Conservation (phyloP, 2,113 vertebrate genomes). For the Tragelaphus imberbis region DNA sequence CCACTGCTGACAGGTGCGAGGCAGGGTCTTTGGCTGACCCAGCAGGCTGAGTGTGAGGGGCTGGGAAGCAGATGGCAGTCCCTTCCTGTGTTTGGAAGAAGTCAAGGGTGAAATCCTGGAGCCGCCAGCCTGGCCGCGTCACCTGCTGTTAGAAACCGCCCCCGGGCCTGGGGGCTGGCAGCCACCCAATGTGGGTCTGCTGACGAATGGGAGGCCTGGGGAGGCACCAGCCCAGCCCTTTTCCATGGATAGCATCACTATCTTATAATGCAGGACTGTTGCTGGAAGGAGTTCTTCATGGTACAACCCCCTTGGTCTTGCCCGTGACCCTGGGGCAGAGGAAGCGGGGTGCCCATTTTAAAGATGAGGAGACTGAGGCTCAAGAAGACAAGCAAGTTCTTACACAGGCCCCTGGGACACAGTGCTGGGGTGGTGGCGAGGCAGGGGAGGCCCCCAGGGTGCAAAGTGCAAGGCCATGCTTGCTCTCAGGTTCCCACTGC, state of each 20-base stretch:
- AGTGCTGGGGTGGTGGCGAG: neutral
- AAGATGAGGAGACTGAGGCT: neutral
- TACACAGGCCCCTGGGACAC: neutral
- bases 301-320: neutral
- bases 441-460: neutral
- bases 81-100: constrained; percentile 40
- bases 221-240: neutral
- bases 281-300: neutral
- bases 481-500: neutral
- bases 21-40: neutral
- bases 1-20: neutral
- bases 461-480: neutral
- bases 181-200: neutral
- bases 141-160: constrained; percentile 38
- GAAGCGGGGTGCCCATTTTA: neutral
- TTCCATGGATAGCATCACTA: neutral
- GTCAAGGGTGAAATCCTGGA: constrained; percentile 35
- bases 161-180: neutral
- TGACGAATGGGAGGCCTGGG: neutral
- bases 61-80: constrained; percentile 51
- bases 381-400: neutral
- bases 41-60: neutral
- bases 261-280: neutral
- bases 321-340: neutral
- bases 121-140: neutral